Percentiles rank a stretch among this genome's conserved stretches.
Conservation (phyloP, 2,113 vertebrate species). For the Oostethus manadensis region DNA sequence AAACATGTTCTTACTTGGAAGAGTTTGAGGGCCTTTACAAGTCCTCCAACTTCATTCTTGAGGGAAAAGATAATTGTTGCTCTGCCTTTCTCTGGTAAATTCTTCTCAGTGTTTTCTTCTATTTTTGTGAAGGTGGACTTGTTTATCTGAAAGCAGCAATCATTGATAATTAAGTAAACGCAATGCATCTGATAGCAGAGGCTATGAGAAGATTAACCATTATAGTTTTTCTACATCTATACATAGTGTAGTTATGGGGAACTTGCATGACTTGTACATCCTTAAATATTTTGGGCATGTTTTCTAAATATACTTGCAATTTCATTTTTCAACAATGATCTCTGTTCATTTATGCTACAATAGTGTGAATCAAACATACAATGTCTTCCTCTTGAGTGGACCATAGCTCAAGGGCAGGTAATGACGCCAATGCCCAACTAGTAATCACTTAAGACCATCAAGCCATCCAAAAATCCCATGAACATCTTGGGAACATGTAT, state of each 20-base stretch:
- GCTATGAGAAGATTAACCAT: not conserved
- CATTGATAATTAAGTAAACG: not conserved
- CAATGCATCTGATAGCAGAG: no score
- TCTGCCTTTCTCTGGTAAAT: conserved; percentile 77
- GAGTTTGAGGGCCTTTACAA: conserved; percentile 91
- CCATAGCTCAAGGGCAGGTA: not conserved
- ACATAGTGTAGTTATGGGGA: no score
- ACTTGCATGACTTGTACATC: not conserved
- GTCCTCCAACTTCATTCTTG: conserved; percentile 95
- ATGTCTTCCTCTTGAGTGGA: no score
- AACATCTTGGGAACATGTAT: conserved; percentile 15
- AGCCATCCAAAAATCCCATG: conserved; percentile 9
- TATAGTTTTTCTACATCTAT: no score
- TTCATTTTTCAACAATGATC: no score
- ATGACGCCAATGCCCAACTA: conserved; percentile 11
- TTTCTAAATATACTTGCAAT: no score
- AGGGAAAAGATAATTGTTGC: conserved; percentile 90
- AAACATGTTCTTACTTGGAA: conserved; percentile 79
- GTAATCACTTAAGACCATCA: conserved; percentile 28
- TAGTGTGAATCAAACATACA: no score
- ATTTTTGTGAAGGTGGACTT: conserved; percentile 82
- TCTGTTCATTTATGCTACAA: no score
- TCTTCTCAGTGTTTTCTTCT: conserved; percentile 89
- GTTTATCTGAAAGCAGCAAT: conserved; percentile 72
- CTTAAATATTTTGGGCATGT: not conserved